These are phyloP conservation scores for Drosophila parabipectinata DNA, from an alignment of 1,140 invertebrate genomes.

Conservation along the genomic window DNA sequence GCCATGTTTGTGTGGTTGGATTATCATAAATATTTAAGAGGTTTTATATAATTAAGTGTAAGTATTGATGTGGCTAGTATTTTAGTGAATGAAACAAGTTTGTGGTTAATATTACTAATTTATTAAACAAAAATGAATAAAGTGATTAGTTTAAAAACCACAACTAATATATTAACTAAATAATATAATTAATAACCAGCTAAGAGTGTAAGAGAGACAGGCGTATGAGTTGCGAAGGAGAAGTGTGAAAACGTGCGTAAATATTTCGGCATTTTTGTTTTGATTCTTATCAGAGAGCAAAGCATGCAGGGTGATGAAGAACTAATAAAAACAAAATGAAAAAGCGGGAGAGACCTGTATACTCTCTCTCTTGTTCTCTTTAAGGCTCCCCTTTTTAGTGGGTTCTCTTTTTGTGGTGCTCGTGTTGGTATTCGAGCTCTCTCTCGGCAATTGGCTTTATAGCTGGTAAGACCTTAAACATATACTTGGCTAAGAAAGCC, in stretches of 20 bases:
- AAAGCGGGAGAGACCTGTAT: constrained; percentile 39
- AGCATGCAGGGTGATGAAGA: constrained; percentile 58
- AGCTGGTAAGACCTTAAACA: neutral
- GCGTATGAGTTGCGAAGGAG: too few relatives aligned
- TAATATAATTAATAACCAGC: neutral
- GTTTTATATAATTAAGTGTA: too few relatives aligned
- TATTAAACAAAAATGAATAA: neutral
- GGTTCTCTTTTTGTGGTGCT: neutral
- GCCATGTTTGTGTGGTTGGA: too few relatives aligned
- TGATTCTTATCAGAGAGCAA: constrained; percentile 75
- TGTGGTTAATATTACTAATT: neutral
- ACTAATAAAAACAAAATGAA: constrained; percentile 74
- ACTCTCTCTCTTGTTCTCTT: constrained; percentile 28
- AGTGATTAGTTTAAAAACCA: neutral
- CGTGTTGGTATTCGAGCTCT: neutral
- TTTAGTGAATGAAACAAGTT: neutral
- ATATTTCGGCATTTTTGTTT: constrained; percentile 73
- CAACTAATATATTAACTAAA: neutral
- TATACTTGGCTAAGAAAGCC: neutral
- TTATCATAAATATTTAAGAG: too few relatives aligned
- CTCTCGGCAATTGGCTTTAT: neutral
- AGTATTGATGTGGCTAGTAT: too few relatives aligned
- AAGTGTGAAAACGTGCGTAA: constrained; percentile 44
- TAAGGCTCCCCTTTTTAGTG: neutral
- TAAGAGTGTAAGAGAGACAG: neutral